Percentiles rank a stretch among this genome's conserved stretches.
These are phyloP conservation scores for Neofelis nebulosa DNA, from an alignment of 2,113 vertebrate species.

Conservation along the genomic window DNA sequence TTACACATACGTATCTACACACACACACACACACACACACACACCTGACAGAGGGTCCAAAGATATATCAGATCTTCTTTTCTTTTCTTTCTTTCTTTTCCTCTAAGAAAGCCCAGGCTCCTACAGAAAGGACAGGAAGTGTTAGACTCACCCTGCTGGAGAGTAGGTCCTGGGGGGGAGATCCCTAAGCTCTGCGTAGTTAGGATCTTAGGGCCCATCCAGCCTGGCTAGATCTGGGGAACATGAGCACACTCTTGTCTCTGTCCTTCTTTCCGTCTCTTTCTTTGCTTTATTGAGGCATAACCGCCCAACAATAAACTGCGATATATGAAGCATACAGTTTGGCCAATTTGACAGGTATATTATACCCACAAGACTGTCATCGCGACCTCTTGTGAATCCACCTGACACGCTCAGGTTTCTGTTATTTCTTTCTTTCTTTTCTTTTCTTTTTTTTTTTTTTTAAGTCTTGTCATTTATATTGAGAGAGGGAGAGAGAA, in stretches of 20 bases:
- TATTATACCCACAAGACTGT: rapidly evolving
- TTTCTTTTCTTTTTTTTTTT: no score
- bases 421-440: no score
- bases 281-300: background rate
- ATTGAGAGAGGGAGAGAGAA: no score
- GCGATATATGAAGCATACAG: background rate
- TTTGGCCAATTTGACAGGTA: background rate
- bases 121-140: background rate
- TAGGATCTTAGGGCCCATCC: no score
- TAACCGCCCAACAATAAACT: background rate
- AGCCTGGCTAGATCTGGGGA: background rate
- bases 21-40: background rate
- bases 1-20: background rate
- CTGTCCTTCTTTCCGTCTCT: background rate
- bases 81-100: background rate
- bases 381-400: no score
- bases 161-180: background rate
- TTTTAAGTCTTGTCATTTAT: no score
- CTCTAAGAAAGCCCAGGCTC: background rate
- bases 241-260: background rate
- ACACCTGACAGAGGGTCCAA: background rate
- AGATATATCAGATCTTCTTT: background rate
- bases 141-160: background rate
- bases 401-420: background rate
- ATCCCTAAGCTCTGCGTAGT: background rate